phyloP scores from a whole-genome alignment of 35 echinoderm and acorn worm genomes.

The Eucidaris tribuloides region DNA sequence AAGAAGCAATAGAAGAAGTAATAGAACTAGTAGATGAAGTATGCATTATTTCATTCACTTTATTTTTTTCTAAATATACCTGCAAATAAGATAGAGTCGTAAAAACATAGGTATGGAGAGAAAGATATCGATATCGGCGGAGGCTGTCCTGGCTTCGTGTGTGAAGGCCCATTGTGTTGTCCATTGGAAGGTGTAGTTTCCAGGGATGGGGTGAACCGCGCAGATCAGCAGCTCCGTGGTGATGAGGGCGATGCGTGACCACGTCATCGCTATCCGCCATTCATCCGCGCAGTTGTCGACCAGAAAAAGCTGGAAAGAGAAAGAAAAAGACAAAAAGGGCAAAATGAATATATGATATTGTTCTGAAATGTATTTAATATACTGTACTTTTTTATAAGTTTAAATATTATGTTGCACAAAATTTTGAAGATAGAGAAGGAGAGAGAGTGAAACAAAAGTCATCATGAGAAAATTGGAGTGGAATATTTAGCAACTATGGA shows the following conservation, averaged over 20 bases:
- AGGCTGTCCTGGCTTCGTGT: constrained; percentile 49
- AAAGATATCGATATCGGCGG: constrained; percentile 87
- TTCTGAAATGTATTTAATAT: too few species aligned
- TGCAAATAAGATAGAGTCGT: constrained; percentile 92
- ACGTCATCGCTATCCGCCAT: constrained; percentile 96
- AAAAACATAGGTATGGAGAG: constrained; percentile 99
- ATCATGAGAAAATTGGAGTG: too few species aligned
- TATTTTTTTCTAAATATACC: too few species aligned
- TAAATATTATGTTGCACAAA: too few species aligned
- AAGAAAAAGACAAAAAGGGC: not conserved
- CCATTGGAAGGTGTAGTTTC: constrained; percentile 87
- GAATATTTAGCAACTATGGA: too few species aligned
- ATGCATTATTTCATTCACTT: too few species aligned
- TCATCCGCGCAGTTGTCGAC: constrained; percentile 99
- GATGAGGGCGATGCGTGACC: constrained; percentile 76
- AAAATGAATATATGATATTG: too few species aligned
- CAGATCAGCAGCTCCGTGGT: constrained; percentile 80
- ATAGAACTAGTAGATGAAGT: too few species aligned
- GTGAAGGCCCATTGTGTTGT: constrained; percentile 88
- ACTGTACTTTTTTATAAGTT: too few species aligned
- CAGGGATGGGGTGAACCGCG: constrained; percentile 94
- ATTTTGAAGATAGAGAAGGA: too few species aligned
- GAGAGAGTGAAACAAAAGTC: too few species aligned
- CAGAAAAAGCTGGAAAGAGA: constrained; percentile 77
- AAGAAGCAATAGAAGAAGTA: too few species aligned